phyloP scores from a whole-genome alignment of 2,888 invertebrate genomes.

The Euzophera pinguis region DNA sequence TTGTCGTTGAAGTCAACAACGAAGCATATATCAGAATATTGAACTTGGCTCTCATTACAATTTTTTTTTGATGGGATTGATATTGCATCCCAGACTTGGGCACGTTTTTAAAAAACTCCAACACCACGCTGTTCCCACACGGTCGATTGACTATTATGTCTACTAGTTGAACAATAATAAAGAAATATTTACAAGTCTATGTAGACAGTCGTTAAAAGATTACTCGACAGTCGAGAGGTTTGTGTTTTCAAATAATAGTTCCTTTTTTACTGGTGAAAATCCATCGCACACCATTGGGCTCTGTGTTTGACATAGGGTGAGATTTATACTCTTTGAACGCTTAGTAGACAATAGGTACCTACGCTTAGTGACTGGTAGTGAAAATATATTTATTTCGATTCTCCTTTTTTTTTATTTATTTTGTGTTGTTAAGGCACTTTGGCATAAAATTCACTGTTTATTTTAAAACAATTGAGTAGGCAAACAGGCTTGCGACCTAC shows the following conservation, averaged over 20 bases:
- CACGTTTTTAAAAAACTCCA: too few relatives aligned
- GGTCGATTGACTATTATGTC: too few relatives aligned
- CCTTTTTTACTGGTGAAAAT: constrained; percentile 12
- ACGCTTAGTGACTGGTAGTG: constrained; percentile 19
- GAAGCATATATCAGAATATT: too few relatives aligned
- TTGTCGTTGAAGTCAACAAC: too few relatives aligned
- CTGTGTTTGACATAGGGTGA: constrained; percentile 17
- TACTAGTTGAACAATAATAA: too few relatives aligned
- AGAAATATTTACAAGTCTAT: not conserved
- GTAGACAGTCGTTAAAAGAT: constrained; percentile 22
- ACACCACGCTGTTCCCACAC: too few relatives aligned
- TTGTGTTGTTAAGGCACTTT: not conserved
- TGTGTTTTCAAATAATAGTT: constrained; percentile 23
- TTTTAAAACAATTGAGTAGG: too few relatives aligned
- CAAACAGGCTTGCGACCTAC: too few relatives aligned
- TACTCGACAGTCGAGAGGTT: constrained; percentile 17
- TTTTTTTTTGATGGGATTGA: too few relatives aligned
- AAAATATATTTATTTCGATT: constrained; percentile 9
- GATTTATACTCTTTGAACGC: constrained; percentile 24
- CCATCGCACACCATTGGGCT: constrained; percentile 14
- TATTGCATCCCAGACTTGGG: too few relatives aligned
- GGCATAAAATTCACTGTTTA: too few relatives aligned
- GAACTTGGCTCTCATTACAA: too few relatives aligned
- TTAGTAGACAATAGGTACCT: constrained; percentile 24
- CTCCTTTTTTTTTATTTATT: not conserved